Evolutionary conservation across 2,888 invertebrate species (phyloP), one percentile per base, ranked within the genome.

Genomic region (Cetonia aurata): DNA sequence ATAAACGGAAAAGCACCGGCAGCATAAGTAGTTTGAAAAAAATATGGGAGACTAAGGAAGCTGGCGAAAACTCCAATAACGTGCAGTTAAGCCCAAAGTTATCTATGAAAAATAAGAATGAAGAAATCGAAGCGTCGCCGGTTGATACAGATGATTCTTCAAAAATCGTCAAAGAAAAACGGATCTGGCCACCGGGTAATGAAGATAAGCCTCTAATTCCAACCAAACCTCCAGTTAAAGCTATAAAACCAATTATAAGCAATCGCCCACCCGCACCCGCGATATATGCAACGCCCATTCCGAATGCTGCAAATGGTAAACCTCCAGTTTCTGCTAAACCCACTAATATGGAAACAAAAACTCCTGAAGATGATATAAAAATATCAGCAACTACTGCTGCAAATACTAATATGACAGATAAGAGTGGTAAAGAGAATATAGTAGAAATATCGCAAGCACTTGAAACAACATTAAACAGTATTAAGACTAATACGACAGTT

Each of bases 21-120:
- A 95, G 95, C 85, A 96, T 96, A 80, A 95, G 92, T 83, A 96
- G 95, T 84, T 87, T 96, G 79, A 96, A 96, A 83, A 95, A 95
- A 84, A 86, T 96, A 74, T 96, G 96, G 96, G 96, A 96, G 85
- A 92, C 92, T 75, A 93, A 93, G 81, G 92, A 92, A 82, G 83
- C 84, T 3, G 78, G 80, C 56, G 85, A 85, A 74, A 77, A 75
- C 57, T 83, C 81, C 48, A 84, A 85, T 33, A 87, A 87, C 74
- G 86, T 89, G 57, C 89, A 91, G 71, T 83, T 91, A 52, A 91
- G 91, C 78, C 91, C 91, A 0, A 92, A 92, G 81, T 84, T 91
- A 76, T 86, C 86, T 17, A 73, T 87, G 25, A 88, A 88, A 79
- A 83, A 83, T 74, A 80, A 83, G 75, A 80, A 78, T 59, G 83